Conservation (phyloP, 2,113 vertebrate genomes). For the Vulpes lagopus region DNA sequence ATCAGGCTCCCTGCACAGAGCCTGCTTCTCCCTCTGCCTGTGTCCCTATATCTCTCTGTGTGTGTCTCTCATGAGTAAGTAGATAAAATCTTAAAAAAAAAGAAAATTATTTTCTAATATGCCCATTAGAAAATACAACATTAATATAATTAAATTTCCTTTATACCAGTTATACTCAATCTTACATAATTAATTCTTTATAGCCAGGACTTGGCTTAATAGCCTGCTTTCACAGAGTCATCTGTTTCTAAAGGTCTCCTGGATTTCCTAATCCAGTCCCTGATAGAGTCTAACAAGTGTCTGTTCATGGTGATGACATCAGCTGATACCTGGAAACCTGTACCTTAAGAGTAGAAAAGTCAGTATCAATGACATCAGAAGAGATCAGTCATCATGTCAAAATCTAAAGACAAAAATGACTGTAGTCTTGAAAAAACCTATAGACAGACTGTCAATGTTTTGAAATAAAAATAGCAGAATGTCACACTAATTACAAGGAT, state of each 20-base stretch:
- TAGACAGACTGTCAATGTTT: not conserved
- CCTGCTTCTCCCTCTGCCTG: too few species aligned
- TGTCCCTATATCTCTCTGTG: too few species aligned
- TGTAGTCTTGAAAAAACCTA: not conserved
- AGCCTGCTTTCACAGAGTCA: not conserved
- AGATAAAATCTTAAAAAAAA: not conserved
- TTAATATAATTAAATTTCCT: not conserved
- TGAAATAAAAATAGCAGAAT: slow-evolving; percentile 44
- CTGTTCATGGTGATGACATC: not conserved
- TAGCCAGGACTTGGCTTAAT: not conserved
- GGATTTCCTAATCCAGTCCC: not conserved
- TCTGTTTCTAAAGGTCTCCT: not conserved
- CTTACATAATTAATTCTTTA: not conserved
- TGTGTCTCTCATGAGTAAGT: too few species aligned
- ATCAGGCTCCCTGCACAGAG: too few species aligned
- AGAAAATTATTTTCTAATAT: not conserved
- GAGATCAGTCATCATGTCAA: not conserved
- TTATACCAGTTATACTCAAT: not conserved
- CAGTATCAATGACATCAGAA: not conserved
- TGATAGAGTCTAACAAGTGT: not conserved
- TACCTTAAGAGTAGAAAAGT: not conserved
- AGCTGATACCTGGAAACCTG: not conserved
- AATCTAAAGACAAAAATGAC: slow-evolving; percentile 16
- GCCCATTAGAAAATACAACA: not conserved
- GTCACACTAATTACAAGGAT: not conserved